Evolutionary conservation across 2,113 vertebrate species (phyloP).

Genomic region (Gracilinanus agilis): DNA sequence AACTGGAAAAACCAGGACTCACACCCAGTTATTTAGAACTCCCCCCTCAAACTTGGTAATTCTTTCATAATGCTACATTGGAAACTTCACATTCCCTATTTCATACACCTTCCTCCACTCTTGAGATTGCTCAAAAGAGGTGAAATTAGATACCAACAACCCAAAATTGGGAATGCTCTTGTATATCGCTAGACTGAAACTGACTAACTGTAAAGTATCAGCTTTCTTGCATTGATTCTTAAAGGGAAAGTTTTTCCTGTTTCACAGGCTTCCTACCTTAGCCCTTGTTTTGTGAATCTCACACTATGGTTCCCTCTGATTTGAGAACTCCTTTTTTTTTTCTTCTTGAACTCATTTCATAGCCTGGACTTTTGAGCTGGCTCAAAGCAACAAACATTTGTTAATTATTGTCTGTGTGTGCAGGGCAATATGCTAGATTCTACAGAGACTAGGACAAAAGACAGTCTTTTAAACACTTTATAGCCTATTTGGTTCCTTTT

Average conservation of each 20-base stretch:
- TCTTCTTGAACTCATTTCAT: background rate
- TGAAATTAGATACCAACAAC: background rate
- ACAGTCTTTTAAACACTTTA: background rate
- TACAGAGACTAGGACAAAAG: background rate
- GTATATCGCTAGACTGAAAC: background rate
- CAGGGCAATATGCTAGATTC: background rate
- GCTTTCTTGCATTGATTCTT: background rate
- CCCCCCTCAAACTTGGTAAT: background rate
- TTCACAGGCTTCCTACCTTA: background rate
- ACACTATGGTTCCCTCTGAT: background rate
- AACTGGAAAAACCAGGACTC: background rate
- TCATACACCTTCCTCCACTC: background rate
- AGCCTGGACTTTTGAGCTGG: background rate
- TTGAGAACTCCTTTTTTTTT: background rate
- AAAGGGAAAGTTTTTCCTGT: background rate
- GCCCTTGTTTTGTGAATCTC: background rate
- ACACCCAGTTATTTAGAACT: background rate
- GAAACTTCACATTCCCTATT: background rate
- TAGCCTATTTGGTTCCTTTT: background rate
- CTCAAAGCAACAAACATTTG: background rate
- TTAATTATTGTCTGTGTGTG: background rate
- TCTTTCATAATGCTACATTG: rapidly evolving
- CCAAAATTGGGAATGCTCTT: background rate
- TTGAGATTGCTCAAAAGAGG: background rate
- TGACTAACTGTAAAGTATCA: background rate